Evolutionary conservation across 2,113 vertebrate genomes (phyloP), one percentile per base, ranked within the genome.

Genomic region (Corapipo altera): DNA sequence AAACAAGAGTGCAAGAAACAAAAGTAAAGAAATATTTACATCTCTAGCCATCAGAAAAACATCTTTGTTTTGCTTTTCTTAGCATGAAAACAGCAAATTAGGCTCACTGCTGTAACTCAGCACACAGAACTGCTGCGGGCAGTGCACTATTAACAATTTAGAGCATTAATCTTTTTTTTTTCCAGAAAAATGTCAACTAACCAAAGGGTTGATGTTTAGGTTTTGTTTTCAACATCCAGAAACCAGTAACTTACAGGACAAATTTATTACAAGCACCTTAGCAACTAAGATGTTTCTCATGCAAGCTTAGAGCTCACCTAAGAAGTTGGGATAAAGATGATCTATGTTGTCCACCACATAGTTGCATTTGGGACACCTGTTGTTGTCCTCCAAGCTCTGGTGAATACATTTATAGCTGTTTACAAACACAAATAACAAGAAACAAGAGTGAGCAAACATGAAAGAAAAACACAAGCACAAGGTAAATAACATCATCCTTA

Each of bases 331-430:
- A 95, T 99, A 99, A 41, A 99, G 99, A 98, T 99, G 99, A 96
- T 99, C 99, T 96, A 99, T 99, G 61, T 99, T 99, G 97, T 99
- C 99, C 85, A 99, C 99, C 81, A 99, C 98, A 92, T 99, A 99
- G 97, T 99, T 99, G 97, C 99, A 99, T 97, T 99, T 99, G 54
- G 99, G 99, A 96, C 99, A 99, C 93, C 99, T 98, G 97, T 99
- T 99, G 96, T 99, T 99, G 96, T 99, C 99, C 93, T 99, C 99
- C 97, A 99, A 97, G 97, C 99, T 99, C 97, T 99, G 99, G 79
- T 99, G 99, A 97, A 99, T 99, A 98, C 99, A 99, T 94, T 99
- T 99, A 97, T 99, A 99, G 97, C 99, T 98, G 97, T 96, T 98
- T 85, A 58, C 94, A 78, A 89, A 92, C 51, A 96, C 9, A 89